Base-by-base conservation (phyloP, 2,797 vertebrate genomes). In the Hoplostethus mediterraneus region DNA sequence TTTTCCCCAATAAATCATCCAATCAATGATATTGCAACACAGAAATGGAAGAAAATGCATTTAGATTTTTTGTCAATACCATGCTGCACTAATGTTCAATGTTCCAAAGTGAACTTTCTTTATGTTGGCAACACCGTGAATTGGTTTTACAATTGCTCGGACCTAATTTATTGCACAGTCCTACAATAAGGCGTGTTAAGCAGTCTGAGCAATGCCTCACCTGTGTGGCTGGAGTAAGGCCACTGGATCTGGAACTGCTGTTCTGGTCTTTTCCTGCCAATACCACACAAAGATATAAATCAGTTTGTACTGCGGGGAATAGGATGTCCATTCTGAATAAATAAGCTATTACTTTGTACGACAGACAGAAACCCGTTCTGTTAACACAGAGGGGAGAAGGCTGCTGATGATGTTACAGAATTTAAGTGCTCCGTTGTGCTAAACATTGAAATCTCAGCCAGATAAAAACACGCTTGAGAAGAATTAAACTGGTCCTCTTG, bases 251-350 rank as follows among this genome's bases (percentile, higher is more conserved):
- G n/a, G 80, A 51, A 63, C 42, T 40, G 58, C 21, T 71, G 65
- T 12, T 71, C 65, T 87, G 86, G 12, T 94, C 92, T 89, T 75
- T 89, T 87, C 87, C 90, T 90, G 42, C 36, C 66, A 4, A 69
- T 62, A 77, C 31, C 56, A 83, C 33, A 75, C 36, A 86, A 56
- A 73, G 2, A 67, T 0, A 68, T 21, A 58, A 40, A 57, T 77
- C 9, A 63, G 33, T 67, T 53, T 73, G 4, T 6, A 2, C 31
- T 53, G 28, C 25, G n/a, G 25, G 21, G 38, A 30, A 31, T 6
- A 49, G 6, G 0, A 49, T 0, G 16, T 49, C 47, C n/a, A 49
- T 5, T 49, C 16, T 49, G 47, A 1, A 55, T 33, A 31, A 14
- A 55, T 55, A 8, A 10, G 28, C 6, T n/a, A 62, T 62, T 62